Evolutionary conservation across 1,140 invertebrate genomes (phyloP).

Genomic region (Heliconius melpomene): DNA sequence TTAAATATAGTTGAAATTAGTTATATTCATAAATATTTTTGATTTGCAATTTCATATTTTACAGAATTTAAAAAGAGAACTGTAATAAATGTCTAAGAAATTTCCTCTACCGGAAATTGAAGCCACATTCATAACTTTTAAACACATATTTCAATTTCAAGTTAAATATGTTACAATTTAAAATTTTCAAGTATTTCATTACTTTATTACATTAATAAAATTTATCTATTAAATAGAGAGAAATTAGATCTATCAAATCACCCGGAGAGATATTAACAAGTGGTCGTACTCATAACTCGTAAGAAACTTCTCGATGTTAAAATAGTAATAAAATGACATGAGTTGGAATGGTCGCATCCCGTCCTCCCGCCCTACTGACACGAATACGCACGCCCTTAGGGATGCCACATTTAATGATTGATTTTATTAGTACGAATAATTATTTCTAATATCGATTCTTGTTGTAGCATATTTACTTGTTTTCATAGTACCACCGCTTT

Average conservation of each 20-base stretch:
- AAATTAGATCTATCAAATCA: neutral
- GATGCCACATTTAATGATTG: conserved; percentile 14
- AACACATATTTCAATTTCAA: too few relatives aligned
- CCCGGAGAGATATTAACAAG: conserved; percentile 6
- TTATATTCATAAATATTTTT: too few relatives aligned
- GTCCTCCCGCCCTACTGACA: conserved; percentile 68
- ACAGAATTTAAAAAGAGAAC: too few relatives aligned
- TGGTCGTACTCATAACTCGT: neutral
- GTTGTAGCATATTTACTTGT: too few relatives aligned
- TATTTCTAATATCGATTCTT: too few relatives aligned
- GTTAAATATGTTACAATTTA: neutral
- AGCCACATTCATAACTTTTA: neutral
- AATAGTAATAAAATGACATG: conserved; percentile 40
- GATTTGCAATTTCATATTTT: too few relatives aligned
- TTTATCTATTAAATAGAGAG: neutral
- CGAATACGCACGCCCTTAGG: conserved; percentile 47
- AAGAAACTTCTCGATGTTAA: conserved; percentile 29
- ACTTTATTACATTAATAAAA: neutral
- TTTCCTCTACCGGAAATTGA: neutral
- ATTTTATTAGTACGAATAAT: neutral
- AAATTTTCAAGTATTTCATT: neutral
- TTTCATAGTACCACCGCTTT: too few relatives aligned
- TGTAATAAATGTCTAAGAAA: too few relatives aligned
- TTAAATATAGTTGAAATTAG: too few relatives aligned
- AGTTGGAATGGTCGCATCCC: conserved; percentile 60